Evolutionary conservation across 2,888 invertebrate genomes (phyloP).

Genomic region (Acronicta leporina): DNA sequence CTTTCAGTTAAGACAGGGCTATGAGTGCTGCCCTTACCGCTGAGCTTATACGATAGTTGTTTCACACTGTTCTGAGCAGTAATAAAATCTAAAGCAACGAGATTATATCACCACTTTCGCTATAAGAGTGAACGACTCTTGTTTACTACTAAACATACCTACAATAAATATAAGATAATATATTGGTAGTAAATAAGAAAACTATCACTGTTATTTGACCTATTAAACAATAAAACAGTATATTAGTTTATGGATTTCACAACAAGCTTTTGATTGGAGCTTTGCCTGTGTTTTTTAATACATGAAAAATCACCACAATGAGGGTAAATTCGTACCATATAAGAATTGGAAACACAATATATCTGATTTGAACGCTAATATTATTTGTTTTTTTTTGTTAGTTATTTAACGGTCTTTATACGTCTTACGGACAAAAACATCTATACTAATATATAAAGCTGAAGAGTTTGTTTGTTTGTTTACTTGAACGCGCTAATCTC

Average conservation of each 20-base stretch:
- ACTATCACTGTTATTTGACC: constrained; percentile 1
- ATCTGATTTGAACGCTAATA: too few relatives aligned
- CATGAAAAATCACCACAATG: too few relatives aligned
- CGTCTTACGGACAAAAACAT: too few relatives aligned
- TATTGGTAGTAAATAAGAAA: constrained; percentile 4
- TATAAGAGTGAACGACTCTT: constrained; percentile 2
- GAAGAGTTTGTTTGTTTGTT: too few relatives aligned
- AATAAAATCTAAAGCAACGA: constrained; percentile 16
- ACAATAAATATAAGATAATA: background rate
- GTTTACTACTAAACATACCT: background rate
- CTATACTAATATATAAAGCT: too few relatives aligned
- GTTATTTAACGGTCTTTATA: too few relatives aligned
- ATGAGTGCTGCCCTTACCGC: background rate
- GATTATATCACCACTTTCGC: constrained; percentile 10
- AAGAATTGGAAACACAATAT: too few relatives aligned
- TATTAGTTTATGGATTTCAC: background rate
- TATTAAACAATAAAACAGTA: background rate
- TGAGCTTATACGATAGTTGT: background rate
- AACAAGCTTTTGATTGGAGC: background rate
- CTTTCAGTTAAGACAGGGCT: too few relatives aligned
- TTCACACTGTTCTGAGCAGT: background rate
- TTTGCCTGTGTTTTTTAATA: too few relatives aligned
- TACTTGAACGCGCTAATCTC: too few relatives aligned
- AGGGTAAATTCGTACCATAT: too few relatives aligned
- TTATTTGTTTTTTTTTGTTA: too few relatives aligned